Conservation (phyloP, 2,113 vertebrate species). For the Siniperca chuatsi region DNA sequence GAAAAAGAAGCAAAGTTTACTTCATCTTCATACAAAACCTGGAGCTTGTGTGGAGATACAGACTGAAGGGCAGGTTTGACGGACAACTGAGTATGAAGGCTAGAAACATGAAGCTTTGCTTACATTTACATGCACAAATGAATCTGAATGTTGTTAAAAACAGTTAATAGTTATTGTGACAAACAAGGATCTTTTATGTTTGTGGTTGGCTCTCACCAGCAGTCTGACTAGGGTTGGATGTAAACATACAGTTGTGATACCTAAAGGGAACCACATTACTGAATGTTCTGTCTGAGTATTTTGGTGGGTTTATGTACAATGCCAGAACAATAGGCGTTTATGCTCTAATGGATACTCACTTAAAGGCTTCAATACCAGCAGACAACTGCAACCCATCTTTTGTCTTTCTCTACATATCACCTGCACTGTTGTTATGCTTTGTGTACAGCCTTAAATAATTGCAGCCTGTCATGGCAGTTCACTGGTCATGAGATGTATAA, state of each 20-base stretch:
- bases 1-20: slow-evolving; percentile 12
- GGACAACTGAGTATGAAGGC: neutral
- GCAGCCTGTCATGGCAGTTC: slow-evolving; percentile 53
- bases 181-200: neutral
- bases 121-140: neutral
- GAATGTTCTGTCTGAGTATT: slow-evolving; percentile 12
- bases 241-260: neutral
- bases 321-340: slow-evolving; percentile 25
- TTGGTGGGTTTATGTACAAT: slow-evolving; percentile 14
- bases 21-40: neutral
- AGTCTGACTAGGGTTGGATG: neutral
- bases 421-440: slow-evolving; percentile 37
- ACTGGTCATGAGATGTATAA: slow-evolving; percentile 49
- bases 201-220: neutral
- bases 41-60: neutral
- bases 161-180: neutral
- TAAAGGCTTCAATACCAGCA: slow-evolving; percentile 41
- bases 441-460: slow-evolving; percentile 61
- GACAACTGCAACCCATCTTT: slow-evolving; percentile 53
- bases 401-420: slow-evolving; percentile 55
- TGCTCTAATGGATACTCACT: slow-evolving; percentile 11
- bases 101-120: neutral
- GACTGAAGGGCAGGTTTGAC: neutral
- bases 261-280: neutral
- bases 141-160: neutral